phyloP scores from a whole-genome alignment of 2,113 vertebrate species.

The Bos taurus region DNA sequence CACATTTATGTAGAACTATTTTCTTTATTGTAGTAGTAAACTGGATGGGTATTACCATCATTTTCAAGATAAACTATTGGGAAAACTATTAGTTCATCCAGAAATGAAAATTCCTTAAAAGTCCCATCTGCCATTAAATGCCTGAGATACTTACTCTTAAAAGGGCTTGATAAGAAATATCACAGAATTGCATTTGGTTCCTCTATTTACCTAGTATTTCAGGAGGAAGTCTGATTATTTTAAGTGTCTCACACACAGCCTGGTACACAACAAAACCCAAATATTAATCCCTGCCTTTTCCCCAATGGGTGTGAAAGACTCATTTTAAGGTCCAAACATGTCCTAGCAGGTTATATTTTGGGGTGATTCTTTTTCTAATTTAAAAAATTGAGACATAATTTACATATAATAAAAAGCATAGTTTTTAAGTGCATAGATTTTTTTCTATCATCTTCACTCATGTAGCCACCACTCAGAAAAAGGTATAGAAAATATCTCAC shows the following conservation, averaged over 20 bases:
- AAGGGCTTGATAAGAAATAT: conserved; percentile 22
- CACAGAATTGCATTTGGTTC: conserved; percentile 24
- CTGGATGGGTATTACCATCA: background rate
- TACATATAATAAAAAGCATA: background rate
- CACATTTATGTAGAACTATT: conserved; percentile 3
- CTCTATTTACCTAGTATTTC: conserved; percentile 23
- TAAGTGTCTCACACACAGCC: background rate
- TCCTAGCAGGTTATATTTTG: background rate
- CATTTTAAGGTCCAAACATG: background rate
- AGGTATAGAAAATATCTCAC: background rate
- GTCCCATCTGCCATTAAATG: conserved; percentile 42
- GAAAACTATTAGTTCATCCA: conserved; percentile 42
- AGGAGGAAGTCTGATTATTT: background rate
- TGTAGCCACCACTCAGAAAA: background rate
- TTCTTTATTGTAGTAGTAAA: background rate
- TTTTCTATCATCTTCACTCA: conserved; percentile 2
- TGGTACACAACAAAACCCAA: background rate
- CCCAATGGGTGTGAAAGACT: background rate
- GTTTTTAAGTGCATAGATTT: background rate
- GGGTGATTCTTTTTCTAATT: background rate
- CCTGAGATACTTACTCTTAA: background rate
- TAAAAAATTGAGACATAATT: background rate
- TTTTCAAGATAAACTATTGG: conserved; percentile 41
- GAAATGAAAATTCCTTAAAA: conserved; percentile 57
- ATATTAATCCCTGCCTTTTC: background rate